phyloP scores from a whole-genome alignment of 2,113 vertebrate species.

The Poecile atricapillus region DNA sequence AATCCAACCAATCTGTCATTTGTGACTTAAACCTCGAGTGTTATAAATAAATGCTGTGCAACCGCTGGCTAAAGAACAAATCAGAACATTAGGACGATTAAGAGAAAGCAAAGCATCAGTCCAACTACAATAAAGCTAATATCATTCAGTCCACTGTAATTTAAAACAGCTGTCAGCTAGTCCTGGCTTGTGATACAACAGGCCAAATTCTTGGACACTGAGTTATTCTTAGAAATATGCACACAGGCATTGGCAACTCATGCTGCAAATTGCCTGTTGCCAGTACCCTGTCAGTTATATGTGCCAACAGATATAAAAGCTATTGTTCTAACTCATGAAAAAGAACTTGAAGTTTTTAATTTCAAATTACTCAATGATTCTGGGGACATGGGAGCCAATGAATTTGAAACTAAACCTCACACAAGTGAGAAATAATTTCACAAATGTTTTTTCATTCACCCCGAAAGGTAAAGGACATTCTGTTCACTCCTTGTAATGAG shows the following conservation, averaged over 20 bases:
- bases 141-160: constrained; percentile 67
- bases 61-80: constrained; percentile 53
- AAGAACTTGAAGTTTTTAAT: constrained; percentile 71
- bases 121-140: constrained; percentile 69
- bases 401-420: background rate
- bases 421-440: background rate
- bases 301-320: constrained; percentile 72
- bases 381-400: background rate
- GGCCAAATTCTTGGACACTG: constrained; percentile 79
- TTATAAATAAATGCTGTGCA: constrained; percentile 69
- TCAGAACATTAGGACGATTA: constrained; percentile 56
- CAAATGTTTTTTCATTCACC: background rate
- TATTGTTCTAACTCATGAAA: constrained; percentile 73
- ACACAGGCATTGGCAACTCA: constrained; percentile 70
- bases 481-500: background rate
- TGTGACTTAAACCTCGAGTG: constrained; percentile 59
- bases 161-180: constrained; percentile 74
- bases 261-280: constrained; percentile 70
- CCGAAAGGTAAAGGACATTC: background rate
- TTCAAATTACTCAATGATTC: constrained; percentile 64
- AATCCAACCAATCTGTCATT: constrained; percentile 65
- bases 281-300: constrained; percentile 71
- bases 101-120: constrained; percentile 52
- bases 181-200: constrained; percentile 70
- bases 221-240: constrained; percentile 82